Evolutionary conservation across 2,113 vertebrate genomes (phyloP).

Genomic region (Macquaria ambigua): DNA sequence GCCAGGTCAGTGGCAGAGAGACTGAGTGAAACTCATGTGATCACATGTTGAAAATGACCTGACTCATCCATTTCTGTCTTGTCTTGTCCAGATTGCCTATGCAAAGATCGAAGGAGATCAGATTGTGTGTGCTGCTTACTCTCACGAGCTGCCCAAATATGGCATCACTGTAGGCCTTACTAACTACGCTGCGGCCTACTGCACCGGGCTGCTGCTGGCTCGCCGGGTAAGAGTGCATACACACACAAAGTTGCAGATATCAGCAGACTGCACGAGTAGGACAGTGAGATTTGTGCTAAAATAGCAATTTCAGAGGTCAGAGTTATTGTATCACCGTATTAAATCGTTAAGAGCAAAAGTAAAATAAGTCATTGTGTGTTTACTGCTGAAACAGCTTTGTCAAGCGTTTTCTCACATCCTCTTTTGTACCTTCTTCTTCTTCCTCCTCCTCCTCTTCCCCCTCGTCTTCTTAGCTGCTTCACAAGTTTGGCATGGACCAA

Average conservation of each 20-base stretch:
- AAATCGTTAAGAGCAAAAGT: neutral
- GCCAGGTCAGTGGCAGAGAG: slow-evolving; percentile 88
- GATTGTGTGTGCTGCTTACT: slow-evolving; percentile 95
- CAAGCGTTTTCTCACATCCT: neutral
- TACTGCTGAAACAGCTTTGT: neutral
- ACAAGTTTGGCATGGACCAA: slow-evolving; percentile 97
- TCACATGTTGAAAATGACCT: neutral
- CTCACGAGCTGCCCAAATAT: slow-evolving; percentile 95
- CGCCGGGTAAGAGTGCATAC: slow-evolving; percentile 88
- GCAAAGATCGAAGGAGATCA: slow-evolving; percentile 97
- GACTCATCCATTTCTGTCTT: accelerated
- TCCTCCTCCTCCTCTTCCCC: too few relatives aligned
- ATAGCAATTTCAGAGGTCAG: neutral
- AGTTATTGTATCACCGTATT: neutral
- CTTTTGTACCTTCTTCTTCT: neutral
- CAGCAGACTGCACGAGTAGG: neutral
- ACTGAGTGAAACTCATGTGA: neutral
- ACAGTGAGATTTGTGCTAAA: neutral
- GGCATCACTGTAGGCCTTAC: slow-evolving; percentile 95
- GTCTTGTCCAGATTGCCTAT: slow-evolving; percentile 90
- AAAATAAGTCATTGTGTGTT: neutral
- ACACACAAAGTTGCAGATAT: neutral
- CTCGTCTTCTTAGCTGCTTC: slow-evolving; percentile 86
- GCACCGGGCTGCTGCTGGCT: slow-evolving; percentile 95
- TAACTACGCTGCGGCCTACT: slow-evolving; percentile 98